Evolutionary conservation across 92 coral and sea anemone genomes (phyloP).

Genomic region (Phenganax subtilis): DNA sequence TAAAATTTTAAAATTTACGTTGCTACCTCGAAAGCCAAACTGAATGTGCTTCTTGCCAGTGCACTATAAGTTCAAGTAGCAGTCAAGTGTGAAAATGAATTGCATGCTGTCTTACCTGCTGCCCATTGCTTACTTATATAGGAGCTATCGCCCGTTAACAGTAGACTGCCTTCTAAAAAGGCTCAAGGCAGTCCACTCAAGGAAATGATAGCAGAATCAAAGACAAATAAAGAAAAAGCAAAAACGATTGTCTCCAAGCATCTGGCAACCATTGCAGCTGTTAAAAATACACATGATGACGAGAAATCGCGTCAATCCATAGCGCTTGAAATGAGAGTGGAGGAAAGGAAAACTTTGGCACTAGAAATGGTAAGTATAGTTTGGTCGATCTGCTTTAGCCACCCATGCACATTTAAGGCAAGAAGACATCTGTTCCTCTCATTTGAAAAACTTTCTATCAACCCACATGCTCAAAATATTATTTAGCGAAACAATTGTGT

Average conservation of each 20-base stretch:
- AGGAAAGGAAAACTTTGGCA: slow-evolving; percentile 78
- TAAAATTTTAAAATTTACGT: too few relatives aligned
- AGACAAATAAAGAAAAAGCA: slow-evolving; percentile 76
- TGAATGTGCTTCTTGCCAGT: too few relatives aligned
- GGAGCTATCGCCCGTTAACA: slow-evolving; percentile 75
- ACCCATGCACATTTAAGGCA: too few relatives aligned
- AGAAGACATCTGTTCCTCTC: not conserved
- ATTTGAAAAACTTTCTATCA: not conserved
- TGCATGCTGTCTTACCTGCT: too few relatives aligned
- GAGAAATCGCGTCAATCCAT: slow-evolving; percentile 79
- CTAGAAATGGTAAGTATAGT: slow-evolving; percentile 52
- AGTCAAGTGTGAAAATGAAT: too few relatives aligned
- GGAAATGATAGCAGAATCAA: slow-evolving; percentile 65
- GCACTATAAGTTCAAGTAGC: too few relatives aligned
- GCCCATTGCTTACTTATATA: not conserved
- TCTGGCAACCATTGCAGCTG: slow-evolving; percentile 71
- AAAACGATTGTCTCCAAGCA: slow-evolving; percentile 62
- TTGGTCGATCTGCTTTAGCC: too few relatives aligned
- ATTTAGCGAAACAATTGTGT: too few relatives aligned
- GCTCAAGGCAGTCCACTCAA: slow-evolving; percentile 72
- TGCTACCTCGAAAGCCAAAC: too few relatives aligned
- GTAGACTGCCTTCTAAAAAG: slow-evolving; percentile 76
- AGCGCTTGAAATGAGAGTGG: slow-evolving; percentile 89
- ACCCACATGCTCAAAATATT: too few relatives aligned
- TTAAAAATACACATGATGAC: slow-evolving; percentile 80